Evolutionary conservation across 2,113 vertebrate species (phyloP).

Genomic region (Stegostoma tigrinum): DNA sequence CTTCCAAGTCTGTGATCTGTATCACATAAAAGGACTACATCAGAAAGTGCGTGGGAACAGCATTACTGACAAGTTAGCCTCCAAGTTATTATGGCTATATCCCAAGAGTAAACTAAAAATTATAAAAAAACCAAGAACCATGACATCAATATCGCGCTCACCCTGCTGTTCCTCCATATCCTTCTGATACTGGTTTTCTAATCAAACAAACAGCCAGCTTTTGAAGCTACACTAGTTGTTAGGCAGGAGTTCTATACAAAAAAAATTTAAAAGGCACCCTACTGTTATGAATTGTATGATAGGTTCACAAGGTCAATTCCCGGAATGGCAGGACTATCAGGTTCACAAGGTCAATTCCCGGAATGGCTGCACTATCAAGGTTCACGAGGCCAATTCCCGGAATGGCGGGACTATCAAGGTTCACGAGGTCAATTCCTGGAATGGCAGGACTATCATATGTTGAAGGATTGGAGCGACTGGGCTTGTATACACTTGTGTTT

Average conservation of each 20-base stretch:
- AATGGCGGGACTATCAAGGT: too few species aligned
- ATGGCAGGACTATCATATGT: too few species aligned
- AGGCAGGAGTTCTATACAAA: not conserved
- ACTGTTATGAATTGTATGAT: not conserved
- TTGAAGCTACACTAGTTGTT: not conserved
- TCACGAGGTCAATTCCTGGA: too few species aligned
- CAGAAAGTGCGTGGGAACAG: not conserved
- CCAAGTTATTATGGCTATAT: not conserved
- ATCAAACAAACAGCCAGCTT: not conserved
- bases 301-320: too few species aligned
- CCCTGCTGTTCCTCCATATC: not conserved
- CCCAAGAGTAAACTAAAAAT: not conserved
- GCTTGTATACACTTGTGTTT: too few species aligned
- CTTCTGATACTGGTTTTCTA: not conserved
- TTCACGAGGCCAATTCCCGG: too few species aligned
- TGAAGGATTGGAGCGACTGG: too few species aligned
- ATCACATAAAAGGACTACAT: not conserved
- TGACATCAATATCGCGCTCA: not conserved
- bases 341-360: too few species aligned
- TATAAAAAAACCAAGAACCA: not conserved
- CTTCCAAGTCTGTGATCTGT: not conserved
- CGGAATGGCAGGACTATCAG: too few species aligned
- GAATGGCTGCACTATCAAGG: too few species aligned
- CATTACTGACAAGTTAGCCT: not conserved
- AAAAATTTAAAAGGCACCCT: not conserved